Conservation (phyloP, 2,888 invertebrate species). For the Mactromeris polynyma region DNA sequence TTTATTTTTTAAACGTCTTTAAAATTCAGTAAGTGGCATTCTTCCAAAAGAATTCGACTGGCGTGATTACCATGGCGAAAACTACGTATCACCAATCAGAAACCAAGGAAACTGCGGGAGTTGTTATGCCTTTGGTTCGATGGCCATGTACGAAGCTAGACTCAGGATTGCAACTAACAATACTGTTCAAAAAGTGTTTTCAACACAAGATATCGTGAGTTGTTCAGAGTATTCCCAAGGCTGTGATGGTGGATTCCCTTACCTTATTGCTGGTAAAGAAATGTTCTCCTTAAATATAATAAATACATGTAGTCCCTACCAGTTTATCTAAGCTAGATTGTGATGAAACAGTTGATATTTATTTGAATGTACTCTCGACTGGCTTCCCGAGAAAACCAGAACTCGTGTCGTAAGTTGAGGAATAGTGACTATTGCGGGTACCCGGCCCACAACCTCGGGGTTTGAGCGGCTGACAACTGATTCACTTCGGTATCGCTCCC, state of each 20-base stretch:
- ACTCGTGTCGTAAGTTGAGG: too few relatives aligned
- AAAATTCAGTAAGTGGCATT: slow-evolving; percentile 20
- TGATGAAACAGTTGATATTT: too few relatives aligned
- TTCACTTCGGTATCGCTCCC: too few relatives aligned
- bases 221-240: slow-evolving; percentile 88
- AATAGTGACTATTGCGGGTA: too few relatives aligned
- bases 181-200: slow-evolving; percentile 85
- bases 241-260: slow-evolving; percentile 83
- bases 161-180: slow-evolving; percentile 87
- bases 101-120: slow-evolving; percentile 88
- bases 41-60: slow-evolving; percentile 85
- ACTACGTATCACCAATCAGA: slow-evolving; percentile 86
- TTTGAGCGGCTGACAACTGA: too few relatives aligned
- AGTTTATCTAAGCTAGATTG: too few relatives aligned
- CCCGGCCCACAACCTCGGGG: too few relatives aligned
- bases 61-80: slow-evolving; percentile 83
- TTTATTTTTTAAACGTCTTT: too few relatives aligned
- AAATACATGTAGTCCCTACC: too few relatives aligned
- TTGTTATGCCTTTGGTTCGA: slow-evolving; percentile 88
- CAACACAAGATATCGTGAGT: slow-evolving; percentile 88
- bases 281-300: not conserved
- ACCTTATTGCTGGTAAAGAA: slow-evolving; percentile 73
- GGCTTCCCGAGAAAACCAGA: too few relatives aligned
- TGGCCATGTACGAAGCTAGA: slow-evolving; percentile 88
- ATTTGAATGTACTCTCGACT: too few relatives aligned